A percentile compares a stretch with the other conserved stretches of the same genome.
These are phyloP conservation scores for Sardinella longiceps DNA, from an alignment of 2,797 vertebrate species.

Conservation along the genomic window DNA sequence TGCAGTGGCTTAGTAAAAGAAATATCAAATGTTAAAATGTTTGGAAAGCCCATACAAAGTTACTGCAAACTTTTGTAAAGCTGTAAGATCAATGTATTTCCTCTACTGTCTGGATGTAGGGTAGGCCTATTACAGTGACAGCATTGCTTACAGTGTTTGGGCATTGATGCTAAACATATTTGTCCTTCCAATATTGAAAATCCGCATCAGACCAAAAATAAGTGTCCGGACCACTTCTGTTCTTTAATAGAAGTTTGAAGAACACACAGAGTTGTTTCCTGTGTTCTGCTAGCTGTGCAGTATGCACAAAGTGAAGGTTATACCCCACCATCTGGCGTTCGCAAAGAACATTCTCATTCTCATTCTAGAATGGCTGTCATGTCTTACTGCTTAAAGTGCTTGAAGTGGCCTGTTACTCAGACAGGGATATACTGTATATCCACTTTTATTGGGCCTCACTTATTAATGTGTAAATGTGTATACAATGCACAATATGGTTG, in stretches of 20 bases:
- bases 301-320: not conserved
- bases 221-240: not conserved
- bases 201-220: no score
- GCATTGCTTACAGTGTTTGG: not conserved
- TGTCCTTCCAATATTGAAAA: no score
- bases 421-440: not conserved
- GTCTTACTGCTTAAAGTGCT: not conserved
- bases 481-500: not conserved
- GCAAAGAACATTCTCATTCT: not conserved
- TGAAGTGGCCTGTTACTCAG: not conserved
- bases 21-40: no score
- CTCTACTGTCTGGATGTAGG: no score
- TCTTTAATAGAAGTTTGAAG: not conserved
- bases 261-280: not conserved
- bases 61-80: no score
- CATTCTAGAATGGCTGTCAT: not conserved
- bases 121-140: no score
- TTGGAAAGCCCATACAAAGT: no score
- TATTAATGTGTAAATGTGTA: not conserved
- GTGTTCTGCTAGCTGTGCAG: no score
- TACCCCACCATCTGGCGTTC: not conserved
- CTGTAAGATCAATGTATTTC: no score
- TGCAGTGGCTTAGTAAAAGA: no score
- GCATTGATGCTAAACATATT: not conserved
- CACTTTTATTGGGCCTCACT: not conserved